Evolutionary conservation across 2,888 invertebrate species (phyloP).

Genomic region (Tethea ocularis): DNA sequence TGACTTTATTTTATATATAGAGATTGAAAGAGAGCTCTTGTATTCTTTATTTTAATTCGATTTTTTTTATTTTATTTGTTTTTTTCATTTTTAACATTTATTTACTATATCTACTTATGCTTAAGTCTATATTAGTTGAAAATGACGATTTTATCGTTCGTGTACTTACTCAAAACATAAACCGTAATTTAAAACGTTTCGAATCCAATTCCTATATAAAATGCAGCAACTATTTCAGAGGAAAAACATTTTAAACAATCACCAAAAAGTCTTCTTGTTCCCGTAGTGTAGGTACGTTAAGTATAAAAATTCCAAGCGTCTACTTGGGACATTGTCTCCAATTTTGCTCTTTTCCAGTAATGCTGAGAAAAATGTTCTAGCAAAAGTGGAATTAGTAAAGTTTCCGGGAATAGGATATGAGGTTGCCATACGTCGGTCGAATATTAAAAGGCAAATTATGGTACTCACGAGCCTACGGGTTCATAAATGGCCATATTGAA

Average conservation of each 20-base stretch:
- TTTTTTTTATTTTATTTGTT: too few species aligned
- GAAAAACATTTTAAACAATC: slow-evolving; percentile 41
- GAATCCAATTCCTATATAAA: slow-evolving; percentile 9
- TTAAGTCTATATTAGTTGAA: too few species aligned
- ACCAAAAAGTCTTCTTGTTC: slow-evolving; percentile 59
- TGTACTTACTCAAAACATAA: too few species aligned
- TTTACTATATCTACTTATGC: too few species aligned
- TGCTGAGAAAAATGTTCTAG: slow-evolving; percentile 61
- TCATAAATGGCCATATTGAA: slow-evolving; percentile 70
- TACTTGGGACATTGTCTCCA: slow-evolving; percentile 57
- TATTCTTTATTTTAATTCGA: too few species aligned
- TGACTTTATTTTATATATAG: too few species aligned
- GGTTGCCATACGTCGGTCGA: slow-evolving; percentile 63
- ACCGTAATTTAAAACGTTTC: not conserved
- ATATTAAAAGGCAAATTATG: slow-evolving; percentile 77
- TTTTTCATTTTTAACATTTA: too few species aligned
- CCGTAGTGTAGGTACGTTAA: slow-evolving; percentile 42
- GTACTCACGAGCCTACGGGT: slow-evolving; percentile 60
- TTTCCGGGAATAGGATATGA: slow-evolving; percentile 54
- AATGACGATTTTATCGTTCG: too few species aligned
- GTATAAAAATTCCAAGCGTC: slow-evolving; percentile 65
- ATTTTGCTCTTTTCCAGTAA: slow-evolving; percentile 55
- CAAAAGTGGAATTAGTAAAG: slow-evolving; percentile 63
- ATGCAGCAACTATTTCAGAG: slow-evolving; percentile 7
- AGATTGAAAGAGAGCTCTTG: too few species aligned